phyloP scores from a whole-genome alignment of 1,140 invertebrate genomes.

The Zaprionus africanus region DNA sequence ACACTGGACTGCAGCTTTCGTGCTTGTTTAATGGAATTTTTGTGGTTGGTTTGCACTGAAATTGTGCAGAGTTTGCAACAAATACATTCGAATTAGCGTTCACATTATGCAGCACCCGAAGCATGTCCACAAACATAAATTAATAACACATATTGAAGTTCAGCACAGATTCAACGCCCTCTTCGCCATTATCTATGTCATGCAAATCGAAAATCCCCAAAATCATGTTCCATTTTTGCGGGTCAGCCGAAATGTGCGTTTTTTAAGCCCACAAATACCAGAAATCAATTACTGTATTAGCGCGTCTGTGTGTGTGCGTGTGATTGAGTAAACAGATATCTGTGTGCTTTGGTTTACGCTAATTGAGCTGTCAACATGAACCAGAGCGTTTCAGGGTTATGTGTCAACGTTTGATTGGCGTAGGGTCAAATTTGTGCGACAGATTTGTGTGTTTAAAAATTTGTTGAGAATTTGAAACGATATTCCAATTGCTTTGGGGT shows the following conservation, averaged over 20 bases:
- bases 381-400: slow-evolving; percentile 6
- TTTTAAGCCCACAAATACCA: slow-evolving; percentile 41
- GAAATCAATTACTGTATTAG: slow-evolving; percentile 59
- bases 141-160: slow-evolving; percentile 51
- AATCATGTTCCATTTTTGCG: slow-evolving; percentile 19
- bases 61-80: slow-evolving; percentile 32
- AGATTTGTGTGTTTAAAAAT: background rate
- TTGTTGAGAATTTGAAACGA: background rate
- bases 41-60: slow-evolving; percentile 34
- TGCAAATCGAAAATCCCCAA: slow-evolving; percentile 34
- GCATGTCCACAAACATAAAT: slow-evolving; percentile 54
- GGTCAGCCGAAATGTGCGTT: slow-evolving; percentile 32
- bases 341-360: slow-evolving; percentile 34
- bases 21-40: background rate
- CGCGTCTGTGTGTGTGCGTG: slow-evolving; percentile 1
- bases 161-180: slow-evolving; percentile 7
- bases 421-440: slow-evolving; percentile 1
- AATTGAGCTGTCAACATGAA: slow-evolving; percentile 52
- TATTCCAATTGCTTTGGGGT: background rate
- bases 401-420: slow-evolving; percentile 27
- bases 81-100: slow-evolving; percentile 54
- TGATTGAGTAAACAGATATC: slow-evolving; percentile 42
- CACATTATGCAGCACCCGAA: slow-evolving; percentile 22
- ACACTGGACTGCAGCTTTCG: no score
- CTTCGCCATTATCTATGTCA: slow-evolving; percentile 8